Evolutionary conservation across 2,888 invertebrate species (phyloP).

Genomic region (Spodoptera picta): DNA sequence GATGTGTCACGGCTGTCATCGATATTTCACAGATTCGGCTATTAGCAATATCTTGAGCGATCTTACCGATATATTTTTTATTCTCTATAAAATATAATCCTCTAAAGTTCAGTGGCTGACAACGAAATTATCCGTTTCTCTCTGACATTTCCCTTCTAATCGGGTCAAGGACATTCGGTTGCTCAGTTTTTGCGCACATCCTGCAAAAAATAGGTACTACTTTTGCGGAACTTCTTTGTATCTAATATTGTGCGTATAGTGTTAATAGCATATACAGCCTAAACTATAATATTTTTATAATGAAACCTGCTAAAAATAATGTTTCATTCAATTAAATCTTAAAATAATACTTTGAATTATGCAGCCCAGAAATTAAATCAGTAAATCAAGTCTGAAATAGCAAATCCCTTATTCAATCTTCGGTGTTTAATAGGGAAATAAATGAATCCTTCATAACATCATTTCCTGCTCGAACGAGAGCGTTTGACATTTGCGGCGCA

Average conservation of each 20-base stretch:
- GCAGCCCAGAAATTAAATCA: conserved; percentile 28
- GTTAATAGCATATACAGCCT: too few species aligned
- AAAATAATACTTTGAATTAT: conserved; percentile 8
- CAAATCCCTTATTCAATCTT: conserved; percentile 37
- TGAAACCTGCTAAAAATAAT: background rate
- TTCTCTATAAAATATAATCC: background rate
- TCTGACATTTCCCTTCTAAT: conserved; percentile 28
- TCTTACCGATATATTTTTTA: conserved; percentile 6
- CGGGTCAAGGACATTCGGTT: conserved; percentile 30
- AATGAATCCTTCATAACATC: conserved; percentile 53
- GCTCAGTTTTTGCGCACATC: conserved; percentile 25
- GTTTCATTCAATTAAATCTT: background rate
- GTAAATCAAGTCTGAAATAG: conserved; percentile 31
- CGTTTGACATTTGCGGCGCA: conserved; percentile 78
- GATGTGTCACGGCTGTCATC: conserved; percentile 30
- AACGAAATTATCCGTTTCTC: conserved; percentile 3
- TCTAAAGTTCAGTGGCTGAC: background rate
- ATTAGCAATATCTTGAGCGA: conserved; percentile 10
- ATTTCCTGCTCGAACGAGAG: conserved; percentile 58
- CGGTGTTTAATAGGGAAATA: conserved; percentile 50
- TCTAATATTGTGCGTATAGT: too few species aligned
- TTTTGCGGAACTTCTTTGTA: conserved; percentile 3
- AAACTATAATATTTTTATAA: too few species aligned
- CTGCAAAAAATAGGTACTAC: background rate
- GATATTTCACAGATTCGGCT: conserved; percentile 31